Conservation (phyloP, 2,888 invertebrate species). For the Fragum whitleyi region DNA sequence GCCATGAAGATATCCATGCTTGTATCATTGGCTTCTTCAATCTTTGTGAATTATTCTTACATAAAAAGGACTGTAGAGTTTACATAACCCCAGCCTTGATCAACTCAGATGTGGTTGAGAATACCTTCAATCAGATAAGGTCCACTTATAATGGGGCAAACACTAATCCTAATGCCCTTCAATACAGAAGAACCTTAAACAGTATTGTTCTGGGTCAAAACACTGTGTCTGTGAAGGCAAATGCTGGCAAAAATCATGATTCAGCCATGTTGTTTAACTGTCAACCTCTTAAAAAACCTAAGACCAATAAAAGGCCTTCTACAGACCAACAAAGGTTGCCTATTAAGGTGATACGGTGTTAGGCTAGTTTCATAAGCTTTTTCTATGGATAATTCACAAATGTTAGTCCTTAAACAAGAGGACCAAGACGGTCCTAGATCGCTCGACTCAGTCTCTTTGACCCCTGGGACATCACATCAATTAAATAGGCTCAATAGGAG, state of each 20-base stretch:
- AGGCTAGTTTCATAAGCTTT: neutral
- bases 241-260: constrained; percentile 51
- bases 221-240: constrained; percentile 53
- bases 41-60: constrained; percentile 38
- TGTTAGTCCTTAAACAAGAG: too few species aligned
- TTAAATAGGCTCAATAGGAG: too few species aligned
- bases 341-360: constrained; percentile 36
- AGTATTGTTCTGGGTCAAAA: constrained; percentile 54
- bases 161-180: constrained; percentile 55
- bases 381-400: neutral
- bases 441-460: too few species aligned
- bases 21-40: constrained; percentile 53
- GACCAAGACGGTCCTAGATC: too few species aligned
- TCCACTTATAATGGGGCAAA: constrained; percentile 61
- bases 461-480: too few species aligned
- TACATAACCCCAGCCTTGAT: constrained; percentile 49
- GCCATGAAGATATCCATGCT: constrained; percentile 53
- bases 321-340: constrained; percentile 2
- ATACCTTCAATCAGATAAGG: constrained; percentile 59
- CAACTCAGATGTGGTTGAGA: constrained; percentile 65
- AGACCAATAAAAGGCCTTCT: constrained; percentile 5
- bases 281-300: neutral
- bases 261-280: constrained; percentile 38
- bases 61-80: neutral
- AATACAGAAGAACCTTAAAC: constrained; percentile 46